phyloP scores from a whole-genome alignment of 1,140 invertebrate species.

The Elysia chlorotica region DNA sequence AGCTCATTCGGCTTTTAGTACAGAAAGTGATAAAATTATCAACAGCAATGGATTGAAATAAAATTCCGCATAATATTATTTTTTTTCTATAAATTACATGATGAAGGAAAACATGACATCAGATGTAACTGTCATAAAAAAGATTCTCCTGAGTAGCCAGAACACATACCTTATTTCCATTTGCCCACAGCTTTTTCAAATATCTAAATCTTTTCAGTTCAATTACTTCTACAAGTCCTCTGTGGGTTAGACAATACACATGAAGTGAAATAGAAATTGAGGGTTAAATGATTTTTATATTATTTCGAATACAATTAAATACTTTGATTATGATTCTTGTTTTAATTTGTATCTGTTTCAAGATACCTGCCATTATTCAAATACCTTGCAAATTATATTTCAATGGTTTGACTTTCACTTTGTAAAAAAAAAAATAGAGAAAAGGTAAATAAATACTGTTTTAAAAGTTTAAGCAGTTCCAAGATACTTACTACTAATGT shows the following conservation, averaged over 20 bases:
- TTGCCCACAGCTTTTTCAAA: constrained; percentile 50
- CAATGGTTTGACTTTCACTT: background rate
- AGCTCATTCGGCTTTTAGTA: background rate
- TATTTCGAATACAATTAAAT: background rate
- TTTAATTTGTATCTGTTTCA: background rate
- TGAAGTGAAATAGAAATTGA: background rate
- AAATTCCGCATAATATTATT: background rate
- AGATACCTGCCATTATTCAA: background rate
- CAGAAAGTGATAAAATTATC: background rate
- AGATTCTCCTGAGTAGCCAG: no score
- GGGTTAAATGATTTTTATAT: background rate
- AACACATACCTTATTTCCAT: constrained; percentile 53
- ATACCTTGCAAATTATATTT: background rate
- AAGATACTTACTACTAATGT: background rate
- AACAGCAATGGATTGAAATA: background rate
- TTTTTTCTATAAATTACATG: background rate
- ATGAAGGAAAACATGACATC: background rate
- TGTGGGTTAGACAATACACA: constrained; percentile 26
- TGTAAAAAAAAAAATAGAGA: background rate
- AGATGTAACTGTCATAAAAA: background rate
- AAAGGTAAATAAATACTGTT: background rate
- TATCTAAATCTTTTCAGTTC: constrained; percentile 45
- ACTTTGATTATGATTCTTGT: background rate
- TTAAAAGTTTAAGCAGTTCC: background rate
- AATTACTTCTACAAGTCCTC: constrained; percentile 39